Percentiles rank a stretch among this genome's conserved stretches.
These are phyloP conservation scores for Miniopterus natalensis DNA, from an alignment of 2,113 vertebrate species.

Conservation along the genomic window DNA sequence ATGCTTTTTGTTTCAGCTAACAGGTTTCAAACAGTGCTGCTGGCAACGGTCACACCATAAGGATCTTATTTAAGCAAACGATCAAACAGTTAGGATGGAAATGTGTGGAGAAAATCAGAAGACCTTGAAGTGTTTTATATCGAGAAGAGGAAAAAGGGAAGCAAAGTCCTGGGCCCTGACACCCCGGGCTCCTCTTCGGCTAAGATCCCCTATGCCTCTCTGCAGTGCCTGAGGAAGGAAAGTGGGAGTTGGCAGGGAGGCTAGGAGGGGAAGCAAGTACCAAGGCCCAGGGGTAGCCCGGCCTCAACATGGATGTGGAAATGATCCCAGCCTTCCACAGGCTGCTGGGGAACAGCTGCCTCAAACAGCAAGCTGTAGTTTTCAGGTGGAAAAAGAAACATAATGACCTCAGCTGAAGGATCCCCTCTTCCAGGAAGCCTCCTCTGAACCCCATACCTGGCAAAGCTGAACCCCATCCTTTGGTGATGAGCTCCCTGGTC, in stretches of 20 bases:
- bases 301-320: neutral
- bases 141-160: neutral
- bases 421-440: neutral
- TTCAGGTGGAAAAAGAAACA: neutral
- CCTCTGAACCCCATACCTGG: fast-evolving
- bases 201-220: neutral
- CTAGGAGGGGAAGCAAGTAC: fast-evolving
- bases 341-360: neutral
- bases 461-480: fast-evolving
- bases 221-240: neutral
- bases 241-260: neutral
- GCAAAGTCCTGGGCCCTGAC: slow-evolving; percentile 43
- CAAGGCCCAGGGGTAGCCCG: neutral
- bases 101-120: slow-evolving; percentile 79
- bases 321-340: neutral
- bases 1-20: slow-evolving; percentile 86
- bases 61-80: slow-evolving; percentile 88
- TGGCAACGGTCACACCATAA: slow-evolving; percentile 85
- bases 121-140: slow-evolving; percentile 74
- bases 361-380: neutral
- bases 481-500: fast-evolving
- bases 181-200: neutral
- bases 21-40: slow-evolving; percentile 85
- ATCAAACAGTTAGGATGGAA: slow-evolving; percentile 84
- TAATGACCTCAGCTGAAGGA: neutral